A percentile compares a stretch with the other conserved stretches of the same genome.
Conservation (phyloP, 2,113 vertebrate species). For the Alligator sinensis region DNA sequence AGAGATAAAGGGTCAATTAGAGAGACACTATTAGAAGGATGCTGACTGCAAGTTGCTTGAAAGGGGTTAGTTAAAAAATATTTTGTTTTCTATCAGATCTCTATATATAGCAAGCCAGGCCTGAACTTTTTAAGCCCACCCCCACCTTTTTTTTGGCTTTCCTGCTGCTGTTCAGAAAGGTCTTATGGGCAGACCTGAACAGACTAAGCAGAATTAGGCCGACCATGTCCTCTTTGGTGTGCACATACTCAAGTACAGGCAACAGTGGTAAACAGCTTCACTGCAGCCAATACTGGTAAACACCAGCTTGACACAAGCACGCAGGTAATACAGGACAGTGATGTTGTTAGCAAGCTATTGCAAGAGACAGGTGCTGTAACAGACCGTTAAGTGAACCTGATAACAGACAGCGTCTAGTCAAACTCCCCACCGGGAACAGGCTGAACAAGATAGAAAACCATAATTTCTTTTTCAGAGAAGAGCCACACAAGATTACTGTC, state of each 20-base stretch:
- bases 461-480: not conserved
- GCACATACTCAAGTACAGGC: not conserved
- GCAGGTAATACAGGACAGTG: not conserved
- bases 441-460: not conserved
- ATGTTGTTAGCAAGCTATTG: not conserved
- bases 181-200: not conserved
- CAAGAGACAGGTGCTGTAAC: not conserved
- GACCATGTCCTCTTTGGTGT: not conserved
- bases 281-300: not conserved
- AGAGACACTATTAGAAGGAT: not conserved
- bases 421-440: rapidly evolving
- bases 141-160: not conserved
- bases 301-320: not conserved
- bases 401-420: not conserved
- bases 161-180: not conserved
- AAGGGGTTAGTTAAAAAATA: too few relatives aligned
- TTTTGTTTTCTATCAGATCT: not conserved
- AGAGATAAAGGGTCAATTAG: not conserved
- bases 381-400: not conserved
- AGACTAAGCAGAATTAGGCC: conserved; percentile 2
- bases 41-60: not conserved
- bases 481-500: not conserved
- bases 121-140: not conserved
- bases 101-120: not conserved
- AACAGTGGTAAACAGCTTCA: not conserved